Base-by-base conservation (phyloP, 37 sponge, comb jelly and placozoan species). In the Agelas oroides region DNA sequence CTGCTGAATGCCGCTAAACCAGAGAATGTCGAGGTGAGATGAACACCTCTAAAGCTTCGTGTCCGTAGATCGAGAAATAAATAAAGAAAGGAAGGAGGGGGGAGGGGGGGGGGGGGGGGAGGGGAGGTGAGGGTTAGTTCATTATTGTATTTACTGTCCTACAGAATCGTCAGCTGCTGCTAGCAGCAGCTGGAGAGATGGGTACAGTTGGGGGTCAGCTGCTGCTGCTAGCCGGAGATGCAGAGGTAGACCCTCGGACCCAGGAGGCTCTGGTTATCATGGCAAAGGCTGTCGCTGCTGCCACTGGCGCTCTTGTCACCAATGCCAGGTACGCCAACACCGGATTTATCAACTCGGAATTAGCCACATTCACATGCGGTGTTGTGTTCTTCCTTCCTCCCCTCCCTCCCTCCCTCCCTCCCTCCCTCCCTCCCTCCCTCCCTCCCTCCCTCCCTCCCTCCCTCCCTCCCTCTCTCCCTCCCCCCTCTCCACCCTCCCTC, bases 251-350 rank as follows among this genome's bases (percentile, higher is more conserved):
- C 64, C 79, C 69, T 20, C 83, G 81, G 80, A 90, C 84, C 30
- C 96, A 96, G 75, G 90, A 95, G 31, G 86, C 87, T 23, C 85
- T 97, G 15, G 82, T 97, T 55, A 78, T 88, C 41, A 91, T 91
- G 85, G 99, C 99, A 31, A 97, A 99, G 88, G 84, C 90, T 34
- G 96, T 99, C 2, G 97, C 97, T 32, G 69, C 73, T 27, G 93
- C 96, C 23, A 97, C 99, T 24, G 86, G 94, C 66, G 93, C 88
- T 17, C 92, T 99, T 20, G 97, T 99, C 21, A 92, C 85, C 69
- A 91, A 93, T 65, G 92, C 96, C 38, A 92, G 88, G 82, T 55
- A 38, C 63, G 86, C 6, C 8, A 46, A 8, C 6, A 3, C 46
- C 8, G 46, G 46, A 46, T 12, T 83, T 74, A 80, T 55, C 40